Percentiles rank a stretch among this genome's conserved stretches.
phyloP scores from a whole-genome alignment of 2,797 vertebrate species.

The Eulemur albifrons region DNA sequence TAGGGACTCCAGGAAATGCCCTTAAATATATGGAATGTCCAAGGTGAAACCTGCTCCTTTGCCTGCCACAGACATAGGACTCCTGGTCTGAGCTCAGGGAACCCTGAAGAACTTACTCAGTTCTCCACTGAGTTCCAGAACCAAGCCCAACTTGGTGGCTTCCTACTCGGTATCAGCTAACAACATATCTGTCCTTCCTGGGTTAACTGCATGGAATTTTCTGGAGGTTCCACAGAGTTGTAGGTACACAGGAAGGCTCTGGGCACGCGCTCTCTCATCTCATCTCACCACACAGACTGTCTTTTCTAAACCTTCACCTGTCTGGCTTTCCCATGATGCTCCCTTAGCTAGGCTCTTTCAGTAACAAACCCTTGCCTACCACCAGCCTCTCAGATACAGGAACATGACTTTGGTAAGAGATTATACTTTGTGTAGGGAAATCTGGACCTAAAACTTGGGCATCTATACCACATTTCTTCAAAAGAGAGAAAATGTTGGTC shows the following conservation, averaged over 20 bases:
- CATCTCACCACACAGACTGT: background rate
- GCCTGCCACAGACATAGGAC: background rate
- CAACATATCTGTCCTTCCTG: background rate
- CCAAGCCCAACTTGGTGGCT: background rate
- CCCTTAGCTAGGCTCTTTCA: background rate
- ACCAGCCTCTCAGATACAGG: background rate
- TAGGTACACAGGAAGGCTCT: background rate
- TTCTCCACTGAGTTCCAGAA: background rate
- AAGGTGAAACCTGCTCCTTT: background rate
- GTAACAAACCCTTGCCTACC: background rate
- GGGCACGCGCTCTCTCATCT: fast-evolving
- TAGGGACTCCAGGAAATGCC: background rate
- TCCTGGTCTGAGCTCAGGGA: background rate
- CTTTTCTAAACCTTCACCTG: background rate
- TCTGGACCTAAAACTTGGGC: background rate
- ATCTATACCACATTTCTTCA: background rate
- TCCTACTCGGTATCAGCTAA: background rate
- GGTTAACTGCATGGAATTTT: background rate
- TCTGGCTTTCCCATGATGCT: background rate
- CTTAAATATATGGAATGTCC: background rate
- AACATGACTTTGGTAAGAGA: background rate
- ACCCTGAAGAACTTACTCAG: background rate
- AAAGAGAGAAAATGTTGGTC: background rate
- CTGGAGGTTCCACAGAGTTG: background rate
- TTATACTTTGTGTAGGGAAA: background rate